These are phyloP conservation scores for Pandemis corylana DNA, from an alignment of 2,888 invertebrate genomes.

Conservation along the genomic window DNA sequence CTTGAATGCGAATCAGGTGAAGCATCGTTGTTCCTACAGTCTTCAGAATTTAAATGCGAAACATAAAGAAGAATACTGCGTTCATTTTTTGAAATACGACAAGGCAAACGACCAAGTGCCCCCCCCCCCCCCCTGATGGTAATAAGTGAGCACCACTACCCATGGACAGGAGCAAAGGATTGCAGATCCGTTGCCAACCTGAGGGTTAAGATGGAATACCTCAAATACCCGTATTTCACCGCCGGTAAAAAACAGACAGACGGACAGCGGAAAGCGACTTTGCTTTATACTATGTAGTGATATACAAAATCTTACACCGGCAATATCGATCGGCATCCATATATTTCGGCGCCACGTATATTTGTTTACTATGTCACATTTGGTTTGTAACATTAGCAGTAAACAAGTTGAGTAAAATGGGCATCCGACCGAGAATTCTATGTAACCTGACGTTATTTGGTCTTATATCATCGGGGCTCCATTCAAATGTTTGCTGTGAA, in stretches of 20 bases:
- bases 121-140: no score
- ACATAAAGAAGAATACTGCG: background rate
- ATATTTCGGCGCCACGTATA: conserved; percentile 11
- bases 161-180: no score
- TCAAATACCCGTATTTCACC: no score
- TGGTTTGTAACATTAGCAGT: conserved; percentile 14
- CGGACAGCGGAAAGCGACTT: no score
- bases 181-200: no score
- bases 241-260: no score
- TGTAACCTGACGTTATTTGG: conserved; percentile 1
- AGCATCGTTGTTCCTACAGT: background rate
- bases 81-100: no score
- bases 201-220: no score
- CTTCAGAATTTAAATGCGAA: background rate
- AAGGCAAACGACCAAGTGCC: no score
- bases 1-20: conserved; percentile 11
- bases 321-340: background rate
- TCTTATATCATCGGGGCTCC: background rate
- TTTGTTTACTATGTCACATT: conserved; percentile 8
- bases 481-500: background rate
- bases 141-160: no score
- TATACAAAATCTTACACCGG: background rate
- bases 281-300: no score
- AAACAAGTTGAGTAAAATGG: conserved; percentile 15
- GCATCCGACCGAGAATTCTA: background rate